Evolutionary conservation across 2,888 invertebrate genomes (phyloP), one percentile per base, ranked within the genome.

Genomic region (Dryomyza anilis): DNA sequence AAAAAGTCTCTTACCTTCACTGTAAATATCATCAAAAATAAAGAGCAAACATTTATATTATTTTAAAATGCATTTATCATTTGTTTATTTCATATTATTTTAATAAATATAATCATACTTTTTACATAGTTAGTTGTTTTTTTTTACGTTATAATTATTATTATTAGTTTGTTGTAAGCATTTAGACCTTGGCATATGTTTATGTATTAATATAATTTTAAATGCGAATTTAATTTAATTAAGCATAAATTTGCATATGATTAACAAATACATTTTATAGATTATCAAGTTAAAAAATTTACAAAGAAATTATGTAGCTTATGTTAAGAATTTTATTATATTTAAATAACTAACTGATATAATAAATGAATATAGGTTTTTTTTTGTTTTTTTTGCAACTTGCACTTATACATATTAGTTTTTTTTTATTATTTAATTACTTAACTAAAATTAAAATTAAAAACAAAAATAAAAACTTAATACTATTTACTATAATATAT

Each of bases 61-160:
- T n/a, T 58, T 60, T 33, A 36, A 60, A 50, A 36, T 33, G 60
- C 48, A 29, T 68, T 70, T 61, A 57, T 46, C 25, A 57, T 65
- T 52, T 48, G 19, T 64, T 52, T 60, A 56, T 55, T 36, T 45
- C 19, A 63, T 63, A 62, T 63, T 65, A 64, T 19, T 70, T 70
- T 63, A 70, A 71, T 70, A 70, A 70, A 71, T 72, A 69, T 69
- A n/a, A n/a, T 66, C 66, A 64, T 71, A 68, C 67, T 67, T 70
- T 69, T 63, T 65, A 65, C 64, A 67, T 64, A 65, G 16, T 14
- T 53, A 55, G 29, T 25, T 27, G 23, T 29, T 25, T 60, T 63
- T 69, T 63, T 63, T 69, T 70, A 64, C 66, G 67, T 66, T 67
- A 63, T 66, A 65, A 64, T 66, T 69, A 21, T 57, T 55, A 19